Percentiles rank a stretch among this genome's conserved stretches.
phyloP scores from a whole-genome alignment of 2,797 vertebrate species.

The Triplophysa yarkandensis region DNA sequence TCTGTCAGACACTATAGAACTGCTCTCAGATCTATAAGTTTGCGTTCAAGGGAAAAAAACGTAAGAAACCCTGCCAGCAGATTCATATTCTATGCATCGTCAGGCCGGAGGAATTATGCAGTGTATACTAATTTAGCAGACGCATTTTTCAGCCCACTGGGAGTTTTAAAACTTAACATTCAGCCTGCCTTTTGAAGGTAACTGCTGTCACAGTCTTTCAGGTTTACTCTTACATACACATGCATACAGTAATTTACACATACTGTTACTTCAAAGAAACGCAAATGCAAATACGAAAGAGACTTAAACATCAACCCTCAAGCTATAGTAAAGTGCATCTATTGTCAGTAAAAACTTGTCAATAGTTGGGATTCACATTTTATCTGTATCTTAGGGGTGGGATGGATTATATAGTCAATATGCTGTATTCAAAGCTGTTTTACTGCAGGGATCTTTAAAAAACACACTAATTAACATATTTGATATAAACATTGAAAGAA shows the following conservation, averaged over 20 bases:
- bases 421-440: too few relatives aligned
- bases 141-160: constrained; percentile 30
- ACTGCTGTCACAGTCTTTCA: constrained; percentile 4
- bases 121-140: constrained; percentile 54
- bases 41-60: background rate
- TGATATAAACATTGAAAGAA: too few relatives aligned
- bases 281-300: background rate
- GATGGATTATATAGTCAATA: background rate
- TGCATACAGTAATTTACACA: background rate
- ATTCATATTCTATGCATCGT: constrained; percentile 42
- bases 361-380: too few relatives aligned
- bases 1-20: constrained; percentile 36
- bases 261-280: background rate
- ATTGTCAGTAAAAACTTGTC: background rate
- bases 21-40: constrained; percentile 31
- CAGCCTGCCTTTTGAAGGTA: constrained; percentile 40
- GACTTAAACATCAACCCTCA: background rate
- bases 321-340: background rate
- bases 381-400: too few relatives aligned
- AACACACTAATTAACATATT: background rate
- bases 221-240: constrained; percentile 1
- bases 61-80: background rate
- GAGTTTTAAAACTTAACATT: constrained; percentile 42
- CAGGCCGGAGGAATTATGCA: constrained; percentile 29
- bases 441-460: too few relatives aligned